Evolutionary conservation across 2,113 vertebrate genomes (phyloP).

Genomic region (Dasyprocta punctata): DNA sequence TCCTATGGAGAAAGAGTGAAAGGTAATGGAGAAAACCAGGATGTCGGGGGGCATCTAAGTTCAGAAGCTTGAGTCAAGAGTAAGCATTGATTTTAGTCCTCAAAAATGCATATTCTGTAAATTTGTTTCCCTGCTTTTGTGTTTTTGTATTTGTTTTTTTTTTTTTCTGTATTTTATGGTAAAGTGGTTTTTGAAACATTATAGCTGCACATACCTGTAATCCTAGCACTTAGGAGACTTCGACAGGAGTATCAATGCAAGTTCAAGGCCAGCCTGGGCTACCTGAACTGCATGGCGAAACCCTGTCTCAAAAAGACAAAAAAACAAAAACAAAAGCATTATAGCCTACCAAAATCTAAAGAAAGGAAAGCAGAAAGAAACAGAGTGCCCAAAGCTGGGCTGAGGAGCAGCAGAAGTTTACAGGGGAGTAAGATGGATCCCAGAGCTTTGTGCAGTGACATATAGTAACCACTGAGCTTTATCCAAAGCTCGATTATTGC

Average conservation of each 20-base stretch:
- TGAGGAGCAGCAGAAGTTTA: not conserved
- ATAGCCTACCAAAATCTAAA: slow-evolving; percentile 23
- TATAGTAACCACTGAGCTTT: not conserved
- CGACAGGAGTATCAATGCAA: not conserved
- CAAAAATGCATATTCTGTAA: not conserved
- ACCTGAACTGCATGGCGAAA: not conserved
- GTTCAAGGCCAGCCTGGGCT: not conserved
- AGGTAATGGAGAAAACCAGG: not conserved
- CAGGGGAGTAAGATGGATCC: not conserved
- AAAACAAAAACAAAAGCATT: not conserved
- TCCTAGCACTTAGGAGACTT: not conserved
- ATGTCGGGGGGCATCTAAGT: not conserved
- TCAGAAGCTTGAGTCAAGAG: slow-evolving; percentile 38
- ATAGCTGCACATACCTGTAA: not conserved
- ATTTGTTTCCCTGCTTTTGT: slow-evolving; percentile 38
- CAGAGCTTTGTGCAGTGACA: not conserved
- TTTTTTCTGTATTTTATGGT: slow-evolving; percentile 20
- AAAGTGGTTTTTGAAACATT: slow-evolving; percentile 30
- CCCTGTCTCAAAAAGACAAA: not conserved
- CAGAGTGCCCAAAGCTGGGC: not conserved
- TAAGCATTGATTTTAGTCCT: not conserved
- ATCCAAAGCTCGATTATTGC: not conserved
- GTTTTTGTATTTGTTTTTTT: not conserved
- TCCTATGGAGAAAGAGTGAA: not conserved
- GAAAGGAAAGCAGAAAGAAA: not conserved